Conservation (phyloP, 2,797 vertebrate species). For the Hephaestus fuliginosus region DNA sequence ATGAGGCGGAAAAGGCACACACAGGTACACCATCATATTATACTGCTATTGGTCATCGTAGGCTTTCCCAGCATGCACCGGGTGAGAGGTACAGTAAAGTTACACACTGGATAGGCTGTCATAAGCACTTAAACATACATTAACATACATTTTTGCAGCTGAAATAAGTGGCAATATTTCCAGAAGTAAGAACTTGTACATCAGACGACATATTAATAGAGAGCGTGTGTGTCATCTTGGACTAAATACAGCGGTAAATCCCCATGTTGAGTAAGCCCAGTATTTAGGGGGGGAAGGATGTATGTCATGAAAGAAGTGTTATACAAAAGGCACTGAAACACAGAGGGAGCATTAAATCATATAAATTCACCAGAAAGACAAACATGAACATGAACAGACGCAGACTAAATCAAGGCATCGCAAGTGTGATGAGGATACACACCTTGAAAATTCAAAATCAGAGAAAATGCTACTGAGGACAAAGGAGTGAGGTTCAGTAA, state of each 20-base stretch:
- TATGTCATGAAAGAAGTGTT: neutral
- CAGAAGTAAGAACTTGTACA: neutral
- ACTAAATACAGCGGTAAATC: neutral
- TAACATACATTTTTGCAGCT: neutral
- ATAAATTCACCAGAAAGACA: neutral
- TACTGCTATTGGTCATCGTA: neutral
- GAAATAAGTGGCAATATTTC: too few species aligned
- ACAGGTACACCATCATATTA: neutral
- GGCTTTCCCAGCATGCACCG: constrained; percentile 20
- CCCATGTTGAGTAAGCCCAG: neutral
- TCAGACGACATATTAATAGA: neutral
- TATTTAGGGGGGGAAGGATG: neutral
- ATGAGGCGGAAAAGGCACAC: neutral
- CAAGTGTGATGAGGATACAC: neutral
- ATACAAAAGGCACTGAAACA: constrained; percentile 1
- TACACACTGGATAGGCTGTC: neutral
- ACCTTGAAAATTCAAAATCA: neutral
- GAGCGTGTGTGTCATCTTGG: neutral
- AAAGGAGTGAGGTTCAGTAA: neutral
- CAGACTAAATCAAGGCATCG: neutral
- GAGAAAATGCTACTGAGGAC: neutral
- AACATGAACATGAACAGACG: neutral
- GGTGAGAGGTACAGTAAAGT: neutral
- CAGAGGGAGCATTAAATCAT: neutral
- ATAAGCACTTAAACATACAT: neutral